Evolutionary conservation across 1,140 invertebrate genomes (phyloP).

Genomic region (Saccostrea echinata): DNA sequence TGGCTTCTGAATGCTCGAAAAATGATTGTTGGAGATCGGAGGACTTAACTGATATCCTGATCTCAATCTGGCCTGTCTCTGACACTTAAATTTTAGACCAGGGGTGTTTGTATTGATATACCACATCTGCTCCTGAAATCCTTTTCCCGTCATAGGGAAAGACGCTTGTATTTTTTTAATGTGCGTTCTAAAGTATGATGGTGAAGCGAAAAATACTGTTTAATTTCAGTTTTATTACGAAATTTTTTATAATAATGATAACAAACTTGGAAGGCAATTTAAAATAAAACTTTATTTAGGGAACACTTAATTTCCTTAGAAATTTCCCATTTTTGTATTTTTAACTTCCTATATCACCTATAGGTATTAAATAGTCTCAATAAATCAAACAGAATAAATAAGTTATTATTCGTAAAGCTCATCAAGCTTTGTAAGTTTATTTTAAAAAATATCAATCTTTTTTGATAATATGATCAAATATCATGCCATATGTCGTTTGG

Average conservation of each 20-base stretch:
- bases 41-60: slow-evolving; percentile 15
- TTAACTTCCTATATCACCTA: too few relatives aligned
- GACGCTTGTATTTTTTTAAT: neutral
- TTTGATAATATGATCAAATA: neutral
- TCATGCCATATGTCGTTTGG: neutral
- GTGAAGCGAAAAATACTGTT: too few relatives aligned
- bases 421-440: neutral
- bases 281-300: too few relatives aligned
- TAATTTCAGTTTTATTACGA: too few relatives aligned
- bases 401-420: too few relatives aligned
- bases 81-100: slow-evolving; percentile 35
- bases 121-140: neutral
- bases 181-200: too few relatives aligned
- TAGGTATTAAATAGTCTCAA: too few relatives aligned
- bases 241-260: too few relatives aligned
- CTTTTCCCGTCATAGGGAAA: neutral
- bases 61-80: slow-evolving; percentile 3
- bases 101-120: slow-evolving; percentile 14
- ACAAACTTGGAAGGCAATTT: too few relatives aligned
- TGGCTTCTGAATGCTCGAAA: neutral
- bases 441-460: neutral
- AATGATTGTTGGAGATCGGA: neutral
- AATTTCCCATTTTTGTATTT: too few relatives aligned
- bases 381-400: too few relatives aligned
- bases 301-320: too few relatives aligned